phyloP scores from a whole-genome alignment of 1,140 invertebrate genomes.

The Apocrypta bakeri region DNA sequence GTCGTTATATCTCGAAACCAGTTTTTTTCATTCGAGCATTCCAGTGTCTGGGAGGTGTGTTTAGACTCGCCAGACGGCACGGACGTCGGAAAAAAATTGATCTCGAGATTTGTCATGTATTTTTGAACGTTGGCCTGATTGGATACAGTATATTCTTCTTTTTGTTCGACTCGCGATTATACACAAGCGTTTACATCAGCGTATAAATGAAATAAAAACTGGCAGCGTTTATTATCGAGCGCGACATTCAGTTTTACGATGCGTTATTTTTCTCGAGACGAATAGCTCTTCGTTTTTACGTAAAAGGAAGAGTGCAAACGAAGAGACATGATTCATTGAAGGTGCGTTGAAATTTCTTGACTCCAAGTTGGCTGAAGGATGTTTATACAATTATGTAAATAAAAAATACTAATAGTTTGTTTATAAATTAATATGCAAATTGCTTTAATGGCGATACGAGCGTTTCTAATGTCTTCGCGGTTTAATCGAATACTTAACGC shows the following conservation, averaged over 20 bases:
- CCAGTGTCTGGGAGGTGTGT: not conserved
- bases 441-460: not conserved
- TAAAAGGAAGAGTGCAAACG: not conserved
- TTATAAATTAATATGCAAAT: not conserved
- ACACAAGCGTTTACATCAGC: too few relatives aligned
- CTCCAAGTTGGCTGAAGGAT: too few relatives aligned
- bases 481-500: not conserved
- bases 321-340: not conserved
- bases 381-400: not conserved
- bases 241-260: too few relatives aligned
- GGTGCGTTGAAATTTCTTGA: not conserved
- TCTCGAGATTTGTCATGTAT: too few relatives aligned
- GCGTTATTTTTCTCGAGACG: not conserved
- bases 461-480: too few relatives aligned
- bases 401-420: not conserved
- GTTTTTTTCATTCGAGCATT: slow-evolving; percentile 21
- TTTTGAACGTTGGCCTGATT: not conserved
- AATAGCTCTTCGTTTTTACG: not conserved
- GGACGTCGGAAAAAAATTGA: too few relatives aligned
- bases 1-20: slow-evolving; percentile 23
- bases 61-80: too few relatives aligned
- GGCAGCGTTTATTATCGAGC: too few relatives aligned
- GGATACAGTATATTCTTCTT: not conserved
- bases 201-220: too few relatives aligned
- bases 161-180: too few relatives aligned